Conservation (phyloP, 2,888 invertebrate genomes). For the Myopa tessellatipennis region DNA sequence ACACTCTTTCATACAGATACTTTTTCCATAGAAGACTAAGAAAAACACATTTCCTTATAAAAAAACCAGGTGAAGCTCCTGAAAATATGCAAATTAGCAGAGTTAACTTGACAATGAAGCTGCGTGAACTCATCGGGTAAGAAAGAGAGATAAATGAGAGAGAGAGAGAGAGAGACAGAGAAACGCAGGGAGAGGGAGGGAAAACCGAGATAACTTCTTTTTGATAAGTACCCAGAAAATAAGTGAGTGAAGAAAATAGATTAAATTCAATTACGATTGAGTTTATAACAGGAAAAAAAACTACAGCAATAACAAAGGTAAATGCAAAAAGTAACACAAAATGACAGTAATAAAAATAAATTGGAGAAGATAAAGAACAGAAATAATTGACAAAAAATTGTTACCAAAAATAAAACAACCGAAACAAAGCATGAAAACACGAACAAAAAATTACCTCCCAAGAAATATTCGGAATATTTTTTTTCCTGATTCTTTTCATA, state of each 20-base stretch:
- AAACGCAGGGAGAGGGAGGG: neutral
- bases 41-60: neutral
- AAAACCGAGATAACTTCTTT: neutral
- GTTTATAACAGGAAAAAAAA: neutral
- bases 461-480: no score
- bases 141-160: neutral
- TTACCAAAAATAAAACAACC: no score
- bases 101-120: neutral
- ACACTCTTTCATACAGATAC: neutral
- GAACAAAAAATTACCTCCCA: no score
- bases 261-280: slow-evolving; percentile 7
- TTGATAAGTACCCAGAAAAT: neutral
- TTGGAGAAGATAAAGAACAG: neutral
- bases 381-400: no score
- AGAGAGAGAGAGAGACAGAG: neutral
- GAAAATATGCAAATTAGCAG: neutral
- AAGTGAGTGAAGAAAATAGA: slow-evolving; percentile 1
- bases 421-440: no score
- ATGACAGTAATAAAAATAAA: neutral
- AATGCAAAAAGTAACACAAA: neutral
- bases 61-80: neutral
- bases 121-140: neutral
- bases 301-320: neutral
- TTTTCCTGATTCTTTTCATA: no score
- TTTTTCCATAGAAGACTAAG: neutral